A percentile compares a stretch with the other conserved stretches of the same genome.
Conservation (phyloP, 2,113 vertebrate genomes). For the Hoplias malabaricus region DNA sequence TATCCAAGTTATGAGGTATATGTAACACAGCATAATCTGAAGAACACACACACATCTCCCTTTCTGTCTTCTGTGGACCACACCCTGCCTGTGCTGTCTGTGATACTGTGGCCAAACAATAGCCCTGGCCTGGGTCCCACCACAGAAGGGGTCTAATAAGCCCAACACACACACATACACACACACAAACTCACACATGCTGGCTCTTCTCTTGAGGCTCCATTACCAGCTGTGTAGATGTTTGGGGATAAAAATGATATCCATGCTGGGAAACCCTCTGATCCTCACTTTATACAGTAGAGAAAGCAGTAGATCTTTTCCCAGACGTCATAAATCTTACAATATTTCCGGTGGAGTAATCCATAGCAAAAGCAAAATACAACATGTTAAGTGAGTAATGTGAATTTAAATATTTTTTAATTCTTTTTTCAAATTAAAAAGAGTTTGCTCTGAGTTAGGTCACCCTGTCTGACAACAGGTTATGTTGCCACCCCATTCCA, state of each 20-base stretch:
- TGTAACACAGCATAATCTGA: too few relatives aligned
- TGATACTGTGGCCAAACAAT: conserved; percentile 72
- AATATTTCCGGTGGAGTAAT: not conserved
- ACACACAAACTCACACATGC: conserved; percentile 12
- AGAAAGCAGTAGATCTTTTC: conserved; percentile 1
- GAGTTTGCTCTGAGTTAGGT: too few relatives aligned
- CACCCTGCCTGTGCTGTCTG: conserved; percentile 71
- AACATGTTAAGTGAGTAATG: too few relatives aligned
- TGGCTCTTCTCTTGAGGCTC: conserved; percentile 16
- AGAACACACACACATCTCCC: not conserved
- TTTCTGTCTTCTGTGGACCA: conserved; percentile 56
- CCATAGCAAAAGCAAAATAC: too few relatives aligned
- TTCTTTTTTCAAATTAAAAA: too few relatives aligned
- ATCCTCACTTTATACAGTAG: not conserved
- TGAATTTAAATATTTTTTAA: too few relatives aligned
- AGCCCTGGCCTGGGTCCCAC: conserved; percentile 48
- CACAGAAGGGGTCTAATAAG: conserved; percentile 15
- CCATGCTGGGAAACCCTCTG: not conserved
- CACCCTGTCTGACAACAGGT: too few relatives aligned
- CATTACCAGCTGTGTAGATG: conserved; percentile 3
- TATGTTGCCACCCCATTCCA: too few relatives aligned
- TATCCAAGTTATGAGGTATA: too few relatives aligned
- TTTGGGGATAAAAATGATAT: conserved; percentile 13
- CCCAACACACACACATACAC: not conserved
- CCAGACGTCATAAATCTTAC: not conserved